Evolutionary conservation across 2,888 invertebrate species (phyloP).

Genomic region (Notodonta ziczac): DNA sequence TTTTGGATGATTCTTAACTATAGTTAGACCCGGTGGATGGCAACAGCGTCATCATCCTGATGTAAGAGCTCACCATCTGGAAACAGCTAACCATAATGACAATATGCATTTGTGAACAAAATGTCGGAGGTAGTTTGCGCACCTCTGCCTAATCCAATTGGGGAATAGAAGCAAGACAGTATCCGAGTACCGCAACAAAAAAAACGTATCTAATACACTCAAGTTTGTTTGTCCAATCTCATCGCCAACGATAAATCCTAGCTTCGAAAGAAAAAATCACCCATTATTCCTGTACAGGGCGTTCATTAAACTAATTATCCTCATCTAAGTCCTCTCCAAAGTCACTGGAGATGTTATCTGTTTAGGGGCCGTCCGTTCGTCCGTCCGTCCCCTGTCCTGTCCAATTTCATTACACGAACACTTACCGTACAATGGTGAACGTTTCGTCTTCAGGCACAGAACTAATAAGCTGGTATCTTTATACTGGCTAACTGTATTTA

Average conservation of each 20-base stretch:
- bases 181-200: not conserved
- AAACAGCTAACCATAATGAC: too few species aligned
- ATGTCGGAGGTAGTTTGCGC: too few species aligned
- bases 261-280: conserved; percentile 34
- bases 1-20: too few species aligned
- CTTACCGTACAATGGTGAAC: conserved; percentile 30
- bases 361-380: conserved; percentile 45
- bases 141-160: too few species aligned
- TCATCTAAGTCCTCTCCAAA: conserved; percentile 51
- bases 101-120: too few species aligned
- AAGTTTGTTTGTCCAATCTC: conserved; percentile 30
- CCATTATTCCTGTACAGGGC: conserved; percentile 44
- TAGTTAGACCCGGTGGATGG: too few species aligned
- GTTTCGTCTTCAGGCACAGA: conserved; percentile 8
- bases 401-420: conserved; percentile 67
- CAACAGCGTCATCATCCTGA: too few species aligned
- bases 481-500: conserved; percentile 16
- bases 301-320: conserved; percentile 72
- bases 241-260: conserved; percentile 32
- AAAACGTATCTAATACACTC: conserved; percentile 5
- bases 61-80: too few species aligned
- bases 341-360: conserved; percentile 61
- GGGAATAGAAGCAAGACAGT: too few species aligned
- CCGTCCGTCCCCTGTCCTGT: conserved; percentile 54
- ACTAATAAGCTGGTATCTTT: conserved; percentile 10